Base-by-base conservation (phyloP, 2,113 vertebrate species). In the Menura novaehollandiae region DNA sequence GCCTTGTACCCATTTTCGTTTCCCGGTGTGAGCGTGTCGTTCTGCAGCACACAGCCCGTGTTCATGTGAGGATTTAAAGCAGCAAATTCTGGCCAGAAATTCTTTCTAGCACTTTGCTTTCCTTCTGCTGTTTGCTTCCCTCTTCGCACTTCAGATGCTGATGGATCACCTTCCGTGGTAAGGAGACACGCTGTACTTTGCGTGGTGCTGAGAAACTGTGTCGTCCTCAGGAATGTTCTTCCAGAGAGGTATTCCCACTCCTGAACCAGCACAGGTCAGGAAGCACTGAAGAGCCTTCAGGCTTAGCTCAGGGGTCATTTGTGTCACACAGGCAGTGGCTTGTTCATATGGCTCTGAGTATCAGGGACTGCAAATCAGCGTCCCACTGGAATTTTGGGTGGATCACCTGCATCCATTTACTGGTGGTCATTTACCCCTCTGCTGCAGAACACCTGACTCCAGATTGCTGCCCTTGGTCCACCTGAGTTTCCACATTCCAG, bases 101-200 rank as follows among this genome's bases (percentile, higher is more conserved):
- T 84, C 95, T 88, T 88, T 69, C 79, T 76, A 81, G 88, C 41
- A 5, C 94, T 95, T 92, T 81, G 86, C 86, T 93, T 78, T 56
- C 93, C 94, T 93, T 94, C 95, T 97, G 92, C 93, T 90, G 55
- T 93, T 95, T 91, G 55, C 92, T 44, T 85, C 73, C 58, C 43
- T 67, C 35, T 96, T 96, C 53, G 0, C 91, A 64, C 91, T 94
- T 4, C 92, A 93, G 92, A 58, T 83, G 92, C 95, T 69, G 52
- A 73, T 74, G 68, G 94, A 86, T 92, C 88, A 93, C 92, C 94
- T 91, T 94, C 79, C 1, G 0, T 63, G 91, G 91, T 53, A 81
- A 76, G 1, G 43, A 69, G 46, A 80, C 76, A 24, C 3, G 6
- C 64, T 11, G 33, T 90, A 7, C 93, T 74, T 39, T 14, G 19